Percentiles rank a stretch among this genome's conserved stretches.
Conservation (phyloP, 2,113 vertebrate genomes). For the Toxostoma redivivum region DNA sequence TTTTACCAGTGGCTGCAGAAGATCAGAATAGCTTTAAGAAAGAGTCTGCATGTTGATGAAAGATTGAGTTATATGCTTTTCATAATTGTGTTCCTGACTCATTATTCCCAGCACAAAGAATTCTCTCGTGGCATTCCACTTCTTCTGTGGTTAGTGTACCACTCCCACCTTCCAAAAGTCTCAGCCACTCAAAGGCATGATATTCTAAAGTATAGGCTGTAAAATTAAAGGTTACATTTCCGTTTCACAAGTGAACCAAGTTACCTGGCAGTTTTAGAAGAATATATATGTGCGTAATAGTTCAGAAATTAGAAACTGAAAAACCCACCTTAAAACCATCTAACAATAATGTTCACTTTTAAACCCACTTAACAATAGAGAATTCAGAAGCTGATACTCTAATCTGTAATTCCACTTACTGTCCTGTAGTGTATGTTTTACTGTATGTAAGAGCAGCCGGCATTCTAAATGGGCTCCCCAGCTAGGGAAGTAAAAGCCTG, state of each 20-base stretch:
- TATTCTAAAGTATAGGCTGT: conserved; percentile 55
- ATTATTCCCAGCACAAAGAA: conserved; percentile 22
- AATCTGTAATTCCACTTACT: not conserved
- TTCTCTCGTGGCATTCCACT: conserved; percentile 32
- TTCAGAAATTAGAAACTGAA: not conserved
- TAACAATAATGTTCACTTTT: not conserved
- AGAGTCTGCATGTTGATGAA: not conserved
- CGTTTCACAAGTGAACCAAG: not conserved
- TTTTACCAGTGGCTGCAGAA: not conserved
- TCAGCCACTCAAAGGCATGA: conserved; percentile 25
- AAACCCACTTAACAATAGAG: not conserved
- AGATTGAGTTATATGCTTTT: not conserved
- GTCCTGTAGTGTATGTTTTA: not conserved
- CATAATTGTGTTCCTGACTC: not conserved
- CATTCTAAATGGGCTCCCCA: not conserved
- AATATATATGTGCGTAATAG: not conserved
- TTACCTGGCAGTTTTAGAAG: conserved; percentile 40
- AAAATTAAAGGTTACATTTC: conserved; percentile 57
- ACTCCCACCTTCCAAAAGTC: conserved; percentile 39
- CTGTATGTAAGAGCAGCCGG: not conserved
- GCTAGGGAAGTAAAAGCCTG: not conserved
- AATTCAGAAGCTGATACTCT: not conserved
- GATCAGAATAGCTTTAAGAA: conserved; percentile 30
- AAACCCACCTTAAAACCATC: not conserved
- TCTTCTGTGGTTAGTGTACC: not conserved